These are phyloP conservation scores for Mylabris phalerata DNA, from an alignment of 1,140 invertebrate species.

Conservation along the genomic window DNA sequence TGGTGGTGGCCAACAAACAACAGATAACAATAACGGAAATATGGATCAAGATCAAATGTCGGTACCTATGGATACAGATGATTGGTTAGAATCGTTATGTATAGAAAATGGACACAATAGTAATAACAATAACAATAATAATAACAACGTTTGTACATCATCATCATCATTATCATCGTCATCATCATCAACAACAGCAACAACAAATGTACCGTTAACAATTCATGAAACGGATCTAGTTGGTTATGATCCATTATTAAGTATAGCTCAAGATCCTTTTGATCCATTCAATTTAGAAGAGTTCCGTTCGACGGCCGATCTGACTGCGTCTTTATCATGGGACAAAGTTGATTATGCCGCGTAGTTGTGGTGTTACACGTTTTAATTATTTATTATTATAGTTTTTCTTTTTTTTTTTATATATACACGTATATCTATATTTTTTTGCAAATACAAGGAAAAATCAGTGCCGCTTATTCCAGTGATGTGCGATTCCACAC, in stretches of 20 bases:
- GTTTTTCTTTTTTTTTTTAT: neutral
- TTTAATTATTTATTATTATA: slow-evolving; percentile 8
- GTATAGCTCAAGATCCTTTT: slow-evolving; percentile 57
- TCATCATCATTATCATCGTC: too few species aligned
- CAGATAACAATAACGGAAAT: slow-evolving; percentile 5
- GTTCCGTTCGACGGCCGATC: slow-evolving; percentile 52
- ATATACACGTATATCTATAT: slow-evolving; percentile 1
- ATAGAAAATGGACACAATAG: slow-evolving; percentile 27
- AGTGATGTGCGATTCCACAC: slow-evolving; percentile 38
- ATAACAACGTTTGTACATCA: too few species aligned
- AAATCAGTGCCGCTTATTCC: slow-evolving; percentile 31
- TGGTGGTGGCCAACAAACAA: slow-evolving; percentile 33
- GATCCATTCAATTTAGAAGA: slow-evolving; percentile 68
- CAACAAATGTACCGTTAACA: slow-evolving; percentile 25
- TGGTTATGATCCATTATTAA: slow-evolving; percentile 56
- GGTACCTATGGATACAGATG: slow-evolving; percentile 64
- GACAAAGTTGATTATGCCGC: slow-evolving; percentile 59
- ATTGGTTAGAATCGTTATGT: slow-evolving; percentile 65
- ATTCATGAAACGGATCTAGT: slow-evolving; percentile 41
- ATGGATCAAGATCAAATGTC: slow-evolving; percentile 21
- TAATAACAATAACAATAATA: too few species aligned
- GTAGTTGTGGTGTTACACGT: slow-evolving; percentile 36
- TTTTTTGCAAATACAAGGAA: neutral
- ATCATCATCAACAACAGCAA: too few species aligned
- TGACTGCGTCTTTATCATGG: slow-evolving; percentile 46